Conservation (phyloP, 2,888 invertebrate species). For the Drosophila affinis region DNA sequence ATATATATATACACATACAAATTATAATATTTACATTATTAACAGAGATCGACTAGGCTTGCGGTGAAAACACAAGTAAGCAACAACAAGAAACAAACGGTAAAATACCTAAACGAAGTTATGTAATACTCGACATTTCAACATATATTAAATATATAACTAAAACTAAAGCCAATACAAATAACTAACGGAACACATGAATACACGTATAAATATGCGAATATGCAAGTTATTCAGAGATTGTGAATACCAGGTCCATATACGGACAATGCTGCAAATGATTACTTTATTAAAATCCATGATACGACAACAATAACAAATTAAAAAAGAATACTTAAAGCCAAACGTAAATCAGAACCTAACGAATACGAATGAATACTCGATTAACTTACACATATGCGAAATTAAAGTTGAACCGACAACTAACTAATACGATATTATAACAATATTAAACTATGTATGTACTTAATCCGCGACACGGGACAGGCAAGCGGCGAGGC, state of each 20-base stretch:
- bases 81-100: conserved; percentile 27
- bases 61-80: conserved; percentile 13
- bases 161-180: conserved; percentile 19
- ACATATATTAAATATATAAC: conserved; percentile 26
- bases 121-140: conserved; percentile 25
- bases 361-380: conserved; percentile 24
- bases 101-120: conserved; percentile 23
- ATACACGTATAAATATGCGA: conserved; percentile 23
- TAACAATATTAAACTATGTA: conserved; percentile 21
- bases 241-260: conserved; percentile 57
- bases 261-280: conserved; percentile 74
- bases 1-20: conserved; percentile 45
- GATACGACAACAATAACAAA: conserved; percentile 43
- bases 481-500: conserved; percentile 1
- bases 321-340: conserved; percentile 29
- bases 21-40: conserved; percentile 44
- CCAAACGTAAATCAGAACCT: conserved; percentile 18
- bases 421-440: conserved; percentile 21
- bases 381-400: conserved; percentile 32
- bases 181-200: conserved; percentile 38
- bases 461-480: conserved; percentile 36
- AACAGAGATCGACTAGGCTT: conserved; percentile 27
- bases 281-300: conserved; percentile 68
- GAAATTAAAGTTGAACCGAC: conserved; percentile 19
- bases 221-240: conserved; percentile 49